Evolutionary conservation across 1,140 invertebrate species (phyloP), one percentile per base, ranked within the genome.

Genomic region (Maconellicoccus hirsutus): DNA sequence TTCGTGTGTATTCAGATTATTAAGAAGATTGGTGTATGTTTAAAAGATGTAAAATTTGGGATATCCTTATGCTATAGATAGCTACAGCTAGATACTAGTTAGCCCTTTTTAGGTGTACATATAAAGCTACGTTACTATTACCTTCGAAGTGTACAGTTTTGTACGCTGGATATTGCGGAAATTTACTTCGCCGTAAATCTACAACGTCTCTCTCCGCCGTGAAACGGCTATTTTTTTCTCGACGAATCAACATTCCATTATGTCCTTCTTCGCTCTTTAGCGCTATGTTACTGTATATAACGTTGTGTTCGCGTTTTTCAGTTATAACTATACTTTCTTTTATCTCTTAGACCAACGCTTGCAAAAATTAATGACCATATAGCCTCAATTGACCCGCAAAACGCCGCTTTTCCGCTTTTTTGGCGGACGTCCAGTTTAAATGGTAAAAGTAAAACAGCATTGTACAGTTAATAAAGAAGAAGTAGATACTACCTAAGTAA

Each of bases 351-450:
- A 52, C 12, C 42, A 52, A 52, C 42, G 42, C 42, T 52, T 52
- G n/a, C 42, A 52, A 52, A 52, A 52, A 52, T 52, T 52, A 52
- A 52, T 52, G 42, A 52, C 42, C 42, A 52, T 52, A 52, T 52
- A 52, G 42, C 42, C 42, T 52, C 42, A 52, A 52, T 52, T 52
- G 42, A 52, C 42, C 42, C 42, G 42, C 42, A 52, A 52, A 52
- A 52, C 42, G 42, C 12, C 12, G 42, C 42, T 52, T 52, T 52
- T 52, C 42, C 42, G 42, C 16, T 52, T 52, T 52, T 52, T 52
- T 52, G 42, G 42, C 42, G 2, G n/a, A 3, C 42, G n/a, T 52
- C 42, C 42, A 52, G 42, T 19, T 52, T 14, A 52, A 52, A 52
- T 52, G n/a, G 42, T 52, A 52, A 14, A 52, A 52, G 42, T 52